These are phyloP conservation scores for Cataglyphis altisquamis DNA, from an alignment of 2,888 invertebrate species.

Conservation along the genomic window DNA sequence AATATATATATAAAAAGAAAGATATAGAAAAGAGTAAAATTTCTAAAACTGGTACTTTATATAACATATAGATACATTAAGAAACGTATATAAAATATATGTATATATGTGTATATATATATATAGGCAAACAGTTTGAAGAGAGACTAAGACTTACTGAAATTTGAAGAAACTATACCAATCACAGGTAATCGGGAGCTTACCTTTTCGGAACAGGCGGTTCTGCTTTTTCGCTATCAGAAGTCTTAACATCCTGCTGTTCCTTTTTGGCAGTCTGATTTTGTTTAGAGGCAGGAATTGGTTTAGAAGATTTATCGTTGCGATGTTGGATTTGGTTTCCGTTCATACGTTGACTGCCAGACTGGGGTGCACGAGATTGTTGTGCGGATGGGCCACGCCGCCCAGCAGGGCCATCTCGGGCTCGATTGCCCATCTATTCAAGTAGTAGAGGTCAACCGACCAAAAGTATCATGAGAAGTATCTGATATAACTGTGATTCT, in stretches of 20 bases:
- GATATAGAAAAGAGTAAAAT: conserved; percentile 16
- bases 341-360: conserved; percentile 86
- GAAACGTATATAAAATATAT: conserved; percentile 30
- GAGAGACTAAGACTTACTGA: conserved; percentile 77
- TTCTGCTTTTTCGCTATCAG: conserved; percentile 86
- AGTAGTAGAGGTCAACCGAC: conserved; percentile 83
- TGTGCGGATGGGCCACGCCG: conserved; percentile 85
- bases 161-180: conserved; percentile 82
- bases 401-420: conserved; percentile 85
- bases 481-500: conserved; percentile 77
- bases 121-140: conserved; percentile 52
- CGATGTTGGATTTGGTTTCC: conserved; percentile 86
- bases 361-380: conserved; percentile 85
- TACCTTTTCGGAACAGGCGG: conserved; percentile 85
- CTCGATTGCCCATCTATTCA: conserved; percentile 86
- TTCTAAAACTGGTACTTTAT: conserved; percentile 11
- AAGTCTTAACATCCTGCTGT: conserved; percentile 85
- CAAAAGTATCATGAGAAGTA: conserved; percentile 83
- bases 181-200: conserved; percentile 81
- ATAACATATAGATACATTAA: conserved; percentile 30
- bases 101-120: conserved; percentile 50
- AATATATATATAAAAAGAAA: conserved; percentile 41
- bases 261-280: conserved; percentile 86
- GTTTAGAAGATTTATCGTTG: conserved; percentile 86
- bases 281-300: conserved; percentile 86